A percentile compares a stretch with the other conserved stretches of the same genome.
phyloP scores from a whole-genome alignment of 2,113 vertebrate species.

The Apistogramma diplotaenia region DNA sequence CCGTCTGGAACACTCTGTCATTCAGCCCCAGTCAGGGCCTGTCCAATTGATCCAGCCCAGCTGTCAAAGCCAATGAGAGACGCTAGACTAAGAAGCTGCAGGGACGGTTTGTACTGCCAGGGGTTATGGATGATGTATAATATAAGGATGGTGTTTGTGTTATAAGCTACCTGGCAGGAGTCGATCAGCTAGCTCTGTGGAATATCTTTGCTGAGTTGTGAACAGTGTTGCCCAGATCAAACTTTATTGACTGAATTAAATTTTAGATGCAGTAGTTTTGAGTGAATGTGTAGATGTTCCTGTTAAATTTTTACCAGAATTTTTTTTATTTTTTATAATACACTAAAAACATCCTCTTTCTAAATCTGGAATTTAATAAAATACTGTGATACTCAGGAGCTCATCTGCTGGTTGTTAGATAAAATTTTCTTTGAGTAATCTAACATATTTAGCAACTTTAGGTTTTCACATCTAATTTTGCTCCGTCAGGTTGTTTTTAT shows the following conservation, averaged over 20 bases:
- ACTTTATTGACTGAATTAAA: background rate
- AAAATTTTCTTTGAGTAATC: too few relatives aligned
- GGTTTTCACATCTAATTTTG: background rate
- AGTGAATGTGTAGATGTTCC: background rate
- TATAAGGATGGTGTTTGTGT: slow-evolving; percentile 45
- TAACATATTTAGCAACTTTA: background rate
- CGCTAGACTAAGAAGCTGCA: slow-evolving; percentile 54
- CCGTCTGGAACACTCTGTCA: slow-evolving; percentile 64
- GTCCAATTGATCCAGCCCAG: slow-evolving; percentile 71
- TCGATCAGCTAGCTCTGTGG: slow-evolving; percentile 16
- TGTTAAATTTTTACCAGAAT: background rate
- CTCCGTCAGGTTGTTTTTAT: fast-evolving
- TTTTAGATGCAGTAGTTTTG: background rate
- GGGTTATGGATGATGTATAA: slow-evolving; percentile 61
- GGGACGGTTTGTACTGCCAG: slow-evolving; percentile 44
- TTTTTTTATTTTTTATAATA: background rate
- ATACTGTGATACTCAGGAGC: background rate
- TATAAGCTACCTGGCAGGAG: slow-evolving; percentile 44
- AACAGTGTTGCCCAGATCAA: background rate
- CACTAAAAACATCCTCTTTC: background rate
- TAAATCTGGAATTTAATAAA: background rate
- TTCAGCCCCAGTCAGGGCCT: slow-evolving; percentile 52
- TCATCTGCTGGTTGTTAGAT: background rate
- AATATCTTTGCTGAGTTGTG: background rate
- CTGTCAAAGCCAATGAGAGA: slow-evolving; percentile 71